Base-by-base conservation (phyloP, 2,797 vertebrate species). In the Hippocampus kuda region DNA sequence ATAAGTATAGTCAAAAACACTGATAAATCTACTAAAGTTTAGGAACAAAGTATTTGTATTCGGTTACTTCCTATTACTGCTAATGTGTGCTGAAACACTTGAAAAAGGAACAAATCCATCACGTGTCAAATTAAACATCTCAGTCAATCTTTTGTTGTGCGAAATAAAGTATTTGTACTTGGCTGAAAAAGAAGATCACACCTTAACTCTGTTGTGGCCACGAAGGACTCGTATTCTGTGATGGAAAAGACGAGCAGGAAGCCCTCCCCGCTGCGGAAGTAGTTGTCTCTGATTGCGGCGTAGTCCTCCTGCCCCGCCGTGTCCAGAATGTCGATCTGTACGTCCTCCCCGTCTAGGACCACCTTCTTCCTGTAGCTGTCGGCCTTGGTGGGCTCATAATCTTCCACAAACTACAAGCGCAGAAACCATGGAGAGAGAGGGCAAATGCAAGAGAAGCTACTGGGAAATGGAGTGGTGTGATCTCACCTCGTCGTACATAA, bases 281-380 rank as follows among this genome's bases (percentile, higher is more conserved):
- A 99, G 90, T 98, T 98, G 83, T 98, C 96, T 24, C 96, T 90
- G 80, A 99, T 98, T 76, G 97, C 97, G 1, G 96, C 96, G 18
- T 98, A 98, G 87, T 99, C 97, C 87, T 99, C 97, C 84, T 99
- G 96, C 0, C 97, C 96, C 0, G 97, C 97, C 1, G 97, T 99
- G 88, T 99, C 97, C 89, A 99, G 89, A 79, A 99, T 99, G 73
- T 99, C 96, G 67, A 98, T 98, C 88, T 99, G 97, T 3, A 95
- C 94, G 79, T 97, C 94, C 79, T 97, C 95, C 22, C 95, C 95
- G 15, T 98, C 95, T 63, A 97, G 88, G 34, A 97, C 97, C 75
- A 98, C 96, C 81, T 98, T 99, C 90, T 99, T 99, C 78, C 97
- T 91, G 89, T 98, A 99, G 86, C 96, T 99, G 91, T 99, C 96